Evolutionary conservation across 2,797 vertebrate species (phyloP).

Genomic region (Chelon labrosus): DNA sequence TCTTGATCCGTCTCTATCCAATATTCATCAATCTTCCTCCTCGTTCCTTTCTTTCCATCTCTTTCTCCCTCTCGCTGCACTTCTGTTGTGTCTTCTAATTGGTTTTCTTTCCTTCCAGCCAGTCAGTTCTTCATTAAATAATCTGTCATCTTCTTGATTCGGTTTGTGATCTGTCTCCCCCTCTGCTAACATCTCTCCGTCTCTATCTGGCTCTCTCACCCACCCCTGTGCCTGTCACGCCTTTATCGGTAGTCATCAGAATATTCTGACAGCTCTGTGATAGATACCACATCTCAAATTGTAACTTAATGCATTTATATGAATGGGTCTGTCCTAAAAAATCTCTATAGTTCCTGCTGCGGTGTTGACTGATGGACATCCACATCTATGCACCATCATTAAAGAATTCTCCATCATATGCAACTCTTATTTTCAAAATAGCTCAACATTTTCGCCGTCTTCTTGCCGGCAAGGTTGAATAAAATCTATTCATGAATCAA

Average conservation of each 20-base stretch:
- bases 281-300: slow-evolving; percentile 43
- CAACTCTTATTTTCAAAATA: slow-evolving; percentile 9
- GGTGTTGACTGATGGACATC: slow-evolving; percentile 17
- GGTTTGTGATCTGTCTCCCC: slow-evolving; percentile 58
- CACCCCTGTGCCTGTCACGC: slow-evolving; percentile 2
- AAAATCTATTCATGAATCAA: slow-evolving; percentile 16
- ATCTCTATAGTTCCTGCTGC: background rate
- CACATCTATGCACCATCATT: slow-evolving; percentile 32
- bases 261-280: slow-evolving; percentile 53
- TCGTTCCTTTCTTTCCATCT: slow-evolving; percentile 28
- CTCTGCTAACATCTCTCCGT: slow-evolving; percentile 34
- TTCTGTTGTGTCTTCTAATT: slow-evolving; percentile 70
- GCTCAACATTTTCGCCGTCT: background rate
- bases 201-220: slow-evolving; percentile 2
- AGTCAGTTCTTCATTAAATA: slow-evolving; percentile 75
- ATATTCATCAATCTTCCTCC: slow-evolving; percentile 63
- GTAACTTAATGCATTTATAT: slow-evolving; percentile 26
- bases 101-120: slow-evolving; percentile 69
- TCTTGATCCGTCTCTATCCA: slow-evolving; percentile 61
- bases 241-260: slow-evolving; percentile 62
- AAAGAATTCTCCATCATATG: background rate
- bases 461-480: slow-evolving; percentile 20
- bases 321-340: slow-evolving; percentile 21
- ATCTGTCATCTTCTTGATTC: slow-evolving; percentile 70
- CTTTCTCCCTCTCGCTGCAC: background rate